Evolutionary conservation across 2,113 vertebrate genomes (phyloP).

Genomic region (Mixornis gularis): DNA sequence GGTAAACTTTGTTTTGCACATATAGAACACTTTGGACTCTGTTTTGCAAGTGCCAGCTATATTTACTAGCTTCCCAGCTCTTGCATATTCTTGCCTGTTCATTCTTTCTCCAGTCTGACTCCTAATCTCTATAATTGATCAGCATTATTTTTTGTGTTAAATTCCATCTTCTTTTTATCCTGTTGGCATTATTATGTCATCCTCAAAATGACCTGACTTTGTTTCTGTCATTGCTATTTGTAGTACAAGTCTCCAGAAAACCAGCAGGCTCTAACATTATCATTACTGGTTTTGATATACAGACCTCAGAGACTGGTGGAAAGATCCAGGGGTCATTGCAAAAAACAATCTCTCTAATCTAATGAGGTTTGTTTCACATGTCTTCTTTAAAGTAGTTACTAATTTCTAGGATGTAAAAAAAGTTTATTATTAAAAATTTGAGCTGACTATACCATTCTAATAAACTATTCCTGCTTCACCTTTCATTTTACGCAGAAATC

Average conservation of each 20-base stretch:
- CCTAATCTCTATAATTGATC: not conserved
- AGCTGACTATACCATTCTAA: not conserved
- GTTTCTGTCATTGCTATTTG: not conserved
- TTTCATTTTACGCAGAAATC: conserved; percentile 43
- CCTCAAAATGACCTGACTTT: not conserved
- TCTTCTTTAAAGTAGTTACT: not conserved
- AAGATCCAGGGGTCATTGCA: not conserved
- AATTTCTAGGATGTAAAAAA: not conserved
- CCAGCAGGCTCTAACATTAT: not conserved
- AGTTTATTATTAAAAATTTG: not conserved
- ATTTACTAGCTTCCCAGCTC: not conserved
- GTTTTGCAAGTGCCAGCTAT: not conserved
- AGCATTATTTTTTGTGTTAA: not conserved
- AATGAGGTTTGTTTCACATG: not conserved
- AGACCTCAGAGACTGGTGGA: not conserved
- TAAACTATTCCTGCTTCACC: conserved; percentile 8
- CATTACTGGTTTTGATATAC: not conserved
- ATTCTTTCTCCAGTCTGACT: not conserved
- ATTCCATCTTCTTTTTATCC: not conserved
- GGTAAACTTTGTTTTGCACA: not conserved
- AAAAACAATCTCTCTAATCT: not conserved
- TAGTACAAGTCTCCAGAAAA: not conserved
- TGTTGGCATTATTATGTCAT: not conserved
- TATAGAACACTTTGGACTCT: not conserved
- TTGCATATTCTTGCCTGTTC: not conserved